Evolutionary conservation across 2,888 invertebrate genomes (phyloP).

Genomic region (Zygaena filipendulae): DNA sequence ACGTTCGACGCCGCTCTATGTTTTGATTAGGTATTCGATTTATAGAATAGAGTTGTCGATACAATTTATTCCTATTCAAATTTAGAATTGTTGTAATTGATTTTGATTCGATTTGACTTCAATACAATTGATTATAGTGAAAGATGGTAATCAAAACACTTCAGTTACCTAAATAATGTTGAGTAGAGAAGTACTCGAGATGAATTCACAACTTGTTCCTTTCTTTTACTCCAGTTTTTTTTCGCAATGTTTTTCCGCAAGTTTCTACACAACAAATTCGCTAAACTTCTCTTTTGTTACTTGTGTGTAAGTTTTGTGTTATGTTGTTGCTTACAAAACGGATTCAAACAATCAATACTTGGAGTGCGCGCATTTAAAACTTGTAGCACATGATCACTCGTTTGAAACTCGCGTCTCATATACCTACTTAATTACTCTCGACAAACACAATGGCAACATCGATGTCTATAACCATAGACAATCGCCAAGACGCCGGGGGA

Average conservation of each 20-base stretch:
- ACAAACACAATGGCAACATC: slow-evolving; percentile 52
- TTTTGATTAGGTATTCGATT: slow-evolving; percentile 43
- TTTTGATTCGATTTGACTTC: slow-evolving; percentile 24
- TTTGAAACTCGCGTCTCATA: slow-evolving; percentile 25
- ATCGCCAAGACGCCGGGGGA: slow-evolving; percentile 33
- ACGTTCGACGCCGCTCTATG: slow-evolving; percentile 33
- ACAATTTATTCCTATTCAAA: slow-evolving; percentile 10
- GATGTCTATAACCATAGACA: slow-evolving; percentile 38
- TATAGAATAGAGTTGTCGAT: slow-evolving; percentile 41
- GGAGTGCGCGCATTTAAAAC: slow-evolving; percentile 17
- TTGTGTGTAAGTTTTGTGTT: too few relatives aligned
- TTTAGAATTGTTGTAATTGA: slow-evolving; percentile 30
- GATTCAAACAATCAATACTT: too few relatives aligned
- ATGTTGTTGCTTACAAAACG: too few relatives aligned
- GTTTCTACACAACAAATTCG: too few relatives aligned
- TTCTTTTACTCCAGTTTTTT: too few relatives aligned
- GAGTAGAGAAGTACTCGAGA: too few relatives aligned
- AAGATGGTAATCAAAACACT: too few relatives aligned
- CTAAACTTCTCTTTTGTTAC: too few relatives aligned
- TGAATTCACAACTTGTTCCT: too few relatives aligned
- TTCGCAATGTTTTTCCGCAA: too few relatives aligned
- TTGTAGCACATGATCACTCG: slow-evolving; percentile 23
- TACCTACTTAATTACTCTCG: slow-evolving; percentile 59
- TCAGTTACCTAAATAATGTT: too few relatives aligned
- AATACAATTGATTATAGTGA: too few relatives aligned